Base-by-base conservation (phyloP, 2,797 vertebrate species). In the Cercopithecus neglectus region DNA sequence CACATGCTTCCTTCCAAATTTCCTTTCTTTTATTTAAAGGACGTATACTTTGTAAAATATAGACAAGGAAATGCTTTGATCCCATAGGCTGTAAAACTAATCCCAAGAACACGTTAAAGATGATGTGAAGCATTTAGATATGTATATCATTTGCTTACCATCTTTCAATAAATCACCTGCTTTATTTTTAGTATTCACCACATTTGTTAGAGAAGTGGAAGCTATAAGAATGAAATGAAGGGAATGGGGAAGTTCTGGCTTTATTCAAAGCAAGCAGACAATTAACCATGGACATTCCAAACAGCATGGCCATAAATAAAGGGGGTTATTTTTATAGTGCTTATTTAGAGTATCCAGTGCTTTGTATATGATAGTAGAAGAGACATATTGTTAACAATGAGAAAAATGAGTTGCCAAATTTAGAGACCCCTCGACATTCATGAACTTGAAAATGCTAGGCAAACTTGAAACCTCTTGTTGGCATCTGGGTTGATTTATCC, bases 351-450 rank as follows among this genome's bases (percentile, higher is more conserved):
- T 53, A 59, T 22, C 81, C 75, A 48, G 17, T 9, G 50, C 75
- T 96, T 94, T 91, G 72, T 89, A 59, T 75, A 17, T 39, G 53
- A 86, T 57, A 85, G 39, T 61, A 92, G 85, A 87, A 30, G 11
- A 19, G 75, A 67, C 19, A 53, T 89, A 78, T 91, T 74, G 86
- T 91, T 84, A 96, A 92, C 24, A 70, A 76, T 2, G 24, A 55
- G 33, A 76, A 91, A 85, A 95, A 59, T n/a, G 75, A 50, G 36
- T 82, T 98, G 94, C 88, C 88, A 92, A 83, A 95, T 96, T 94
- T 94, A 96, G 53, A 96, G 92, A 46, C 72, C 55, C 91, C 95
- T 96, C 74, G 70, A 67, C 64, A 85, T 92, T 96, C 55, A 84
- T 64, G 61, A 88, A 95, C 61, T 86, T 90, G 76, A 72, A 95